Evolutionary conservation across 2,797 vertebrate genomes (phyloP).

Genomic region (Nannoperca obscura): DNA sequence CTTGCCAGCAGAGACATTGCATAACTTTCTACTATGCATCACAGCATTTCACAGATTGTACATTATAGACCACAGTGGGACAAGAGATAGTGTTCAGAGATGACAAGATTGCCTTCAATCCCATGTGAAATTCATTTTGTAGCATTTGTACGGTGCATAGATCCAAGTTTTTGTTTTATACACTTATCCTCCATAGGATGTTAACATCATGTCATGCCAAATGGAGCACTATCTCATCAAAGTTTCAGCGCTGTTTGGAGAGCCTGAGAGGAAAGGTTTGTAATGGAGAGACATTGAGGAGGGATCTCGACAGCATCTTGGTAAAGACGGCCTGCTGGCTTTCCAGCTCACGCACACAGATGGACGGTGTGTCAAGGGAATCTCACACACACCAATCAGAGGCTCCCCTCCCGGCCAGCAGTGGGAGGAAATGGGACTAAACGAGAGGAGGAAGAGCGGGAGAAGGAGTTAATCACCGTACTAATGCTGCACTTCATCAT

Average conservation of each 20-base stretch:
- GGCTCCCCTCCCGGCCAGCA: slow-evolving; percentile 72
- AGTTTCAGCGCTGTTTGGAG: slow-evolving; percentile 69
- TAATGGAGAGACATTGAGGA: slow-evolving; percentile 73
- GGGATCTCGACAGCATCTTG: slow-evolving; percentile 71
- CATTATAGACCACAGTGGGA: slow-evolving; percentile 13
- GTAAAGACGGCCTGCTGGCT: slow-evolving; percentile 77
- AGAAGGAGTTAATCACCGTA: slow-evolving; percentile 88
- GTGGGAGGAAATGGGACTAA: slow-evolving; percentile 88
- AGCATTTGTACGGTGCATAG: slow-evolving; percentile 27
- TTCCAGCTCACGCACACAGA: slow-evolving; percentile 78
- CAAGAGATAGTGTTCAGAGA: slow-evolving; percentile 12
- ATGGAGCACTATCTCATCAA: slow-evolving; percentile 75
- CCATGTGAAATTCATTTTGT: slow-evolving; percentile 53
- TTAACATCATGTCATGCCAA: slow-evolving; percentile 68
- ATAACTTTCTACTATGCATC: slow-evolving; percentile 12
- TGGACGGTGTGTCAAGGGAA: slow-evolving; percentile 84
- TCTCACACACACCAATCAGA: slow-evolving; percentile 83
- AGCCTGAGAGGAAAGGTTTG: slow-evolving; percentile 65
- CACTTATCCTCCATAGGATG: slow-evolving; percentile 48
- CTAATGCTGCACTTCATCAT: slow-evolving; percentile 90
- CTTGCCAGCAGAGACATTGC: slow-evolving; percentile 4
- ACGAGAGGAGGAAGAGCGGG: slow-evolving; percentile 85
- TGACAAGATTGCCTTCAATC: slow-evolving; percentile 15
- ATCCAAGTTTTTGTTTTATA: slow-evolving; percentile 51
- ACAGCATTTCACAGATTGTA: slow-evolving; percentile 13